Percentiles rank a stretch among this genome's conserved stretches.
These are phyloP conservation scores for Otolemur garnettii DNA, from an alignment of 2,113 vertebrate genomes.

Conservation along the genomic window DNA sequence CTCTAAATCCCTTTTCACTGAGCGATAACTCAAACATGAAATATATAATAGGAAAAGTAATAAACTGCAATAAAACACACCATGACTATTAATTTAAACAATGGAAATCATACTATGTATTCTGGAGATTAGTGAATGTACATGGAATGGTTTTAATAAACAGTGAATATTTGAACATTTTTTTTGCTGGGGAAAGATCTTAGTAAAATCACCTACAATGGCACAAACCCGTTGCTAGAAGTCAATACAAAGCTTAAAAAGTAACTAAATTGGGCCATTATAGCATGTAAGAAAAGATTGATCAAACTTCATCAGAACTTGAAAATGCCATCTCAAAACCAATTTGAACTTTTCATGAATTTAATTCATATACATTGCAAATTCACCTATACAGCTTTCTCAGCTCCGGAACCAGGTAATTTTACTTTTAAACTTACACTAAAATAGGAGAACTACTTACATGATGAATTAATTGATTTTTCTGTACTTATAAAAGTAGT, in stretches of 20 bases:
- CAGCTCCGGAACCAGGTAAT: background rate
- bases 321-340: constrained; percentile 60
- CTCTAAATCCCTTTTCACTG: background rate
- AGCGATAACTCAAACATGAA: background rate
- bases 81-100: background rate
- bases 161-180: background rate
- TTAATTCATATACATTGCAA: constrained; percentile 43
- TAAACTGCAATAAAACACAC: background rate
- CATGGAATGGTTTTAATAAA: background rate
- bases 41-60: background rate
- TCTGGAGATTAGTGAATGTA: background rate
- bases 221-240: constrained; percentile 19
- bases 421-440: constrained; percentile 50
- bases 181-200: background rate
- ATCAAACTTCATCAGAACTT: constrained; percentile 65
- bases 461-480: constrained; percentile 11
- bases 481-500: constrained; percentile 4
- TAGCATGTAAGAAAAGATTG: constrained; percentile 56
- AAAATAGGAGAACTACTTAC: constrained; percentile 36
- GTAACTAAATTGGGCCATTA: constrained; percentile 63
- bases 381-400: constrained; percentile 46
- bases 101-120: background rate
- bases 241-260: constrained; percentile 35
- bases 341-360: constrained; percentile 63
- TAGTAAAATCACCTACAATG: background rate